phyloP scores from a whole-genome alignment of 2,797 vertebrate genomes.

The Rachycentron canadum region DNA sequence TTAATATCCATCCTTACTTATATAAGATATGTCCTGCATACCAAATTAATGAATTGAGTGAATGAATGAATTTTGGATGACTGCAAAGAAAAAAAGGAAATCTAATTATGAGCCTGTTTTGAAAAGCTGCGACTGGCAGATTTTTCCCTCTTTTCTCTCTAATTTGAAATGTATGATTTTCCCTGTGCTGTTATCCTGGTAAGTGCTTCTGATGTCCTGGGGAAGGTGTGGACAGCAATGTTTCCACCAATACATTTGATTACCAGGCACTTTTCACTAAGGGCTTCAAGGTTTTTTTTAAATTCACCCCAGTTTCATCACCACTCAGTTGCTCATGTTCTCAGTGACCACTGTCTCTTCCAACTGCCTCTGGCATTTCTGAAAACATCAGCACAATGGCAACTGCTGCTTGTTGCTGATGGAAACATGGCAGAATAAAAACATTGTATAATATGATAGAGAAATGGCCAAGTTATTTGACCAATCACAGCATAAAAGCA shows the following conservation, averaged over 20 bases:
- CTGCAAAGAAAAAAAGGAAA: neutral
- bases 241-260: neutral
- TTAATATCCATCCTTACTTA: conserved; percentile 21
- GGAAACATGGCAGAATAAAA: neutral
- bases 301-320: neutral
- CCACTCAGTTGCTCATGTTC: neutral
- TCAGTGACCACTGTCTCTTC: neutral
- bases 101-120: conserved; percentile 21
- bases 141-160: neutral
- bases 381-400: conserved; percentile 7
- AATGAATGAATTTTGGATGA: conserved; percentile 32
- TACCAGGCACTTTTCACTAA: neutral
- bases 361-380: neutral
- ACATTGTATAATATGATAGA: too few species aligned
- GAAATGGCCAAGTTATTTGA: too few species aligned
- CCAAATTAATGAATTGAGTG: neutral
- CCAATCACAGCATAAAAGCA: too few species aligned
- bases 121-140: neutral
- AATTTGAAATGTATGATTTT: neutral
- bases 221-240: neutral
- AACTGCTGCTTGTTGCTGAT: conserved; percentile 3
- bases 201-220: conserved; percentile 7
- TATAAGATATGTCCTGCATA: conserved; percentile 2
- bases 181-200: neutral
- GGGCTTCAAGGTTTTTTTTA: neutral